Conservation (phyloP, 1,140 invertebrate genomes). For the Drosophila azteca region DNA sequence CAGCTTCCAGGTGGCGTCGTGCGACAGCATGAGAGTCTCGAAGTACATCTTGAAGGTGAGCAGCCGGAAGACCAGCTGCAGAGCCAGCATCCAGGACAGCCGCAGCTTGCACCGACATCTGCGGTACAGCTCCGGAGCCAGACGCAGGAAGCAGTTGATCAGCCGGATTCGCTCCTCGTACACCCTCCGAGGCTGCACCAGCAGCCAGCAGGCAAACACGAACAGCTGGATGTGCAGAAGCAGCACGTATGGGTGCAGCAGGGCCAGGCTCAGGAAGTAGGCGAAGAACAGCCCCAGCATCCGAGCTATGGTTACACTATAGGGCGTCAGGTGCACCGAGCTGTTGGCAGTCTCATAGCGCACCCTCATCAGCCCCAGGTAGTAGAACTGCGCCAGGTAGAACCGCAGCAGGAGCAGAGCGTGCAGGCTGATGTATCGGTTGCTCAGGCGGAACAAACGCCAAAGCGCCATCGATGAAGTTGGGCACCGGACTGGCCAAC, state of each 20-base stretch:
- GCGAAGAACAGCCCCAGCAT: slow-evolving; percentile 37
- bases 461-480: slow-evolving; percentile 37
- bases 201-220: slow-evolving; percentile 43
- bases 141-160: slow-evolving; percentile 39
- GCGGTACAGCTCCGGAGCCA: slow-evolving; percentile 37
- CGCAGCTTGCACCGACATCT: slow-evolving; percentile 22
- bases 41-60: slow-evolving; percentile 36
- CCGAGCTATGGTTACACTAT: slow-evolving; percentile 47
- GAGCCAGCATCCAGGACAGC: slow-evolving; percentile 41
- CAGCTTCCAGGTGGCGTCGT: not conserved
- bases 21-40: not conserved
- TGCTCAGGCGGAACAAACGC: slow-evolving; percentile 36
- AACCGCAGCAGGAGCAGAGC: slow-evolving; percentile 55
- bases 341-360: slow-evolving; percentile 32
- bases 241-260: slow-evolving; percentile 22
- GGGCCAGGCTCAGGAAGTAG: slow-evolving; percentile 39
- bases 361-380: slow-evolving; percentile 45
- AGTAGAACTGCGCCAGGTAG: slow-evolving; percentile 45
- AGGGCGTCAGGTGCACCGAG: slow-evolving; percentile 34
- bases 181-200: slow-evolving; percentile 34
- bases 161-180: slow-evolving; percentile 20
- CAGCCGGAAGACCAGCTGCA: slow-evolving; percentile 42
- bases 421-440: slow-evolving; percentile 51
- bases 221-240: slow-evolving; percentile 50
- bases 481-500: not conserved